These are phyloP conservation scores for Andrena cerasifolii DNA, from an alignment of 1,140 invertebrate genomes.

Conservation along the genomic window DNA sequence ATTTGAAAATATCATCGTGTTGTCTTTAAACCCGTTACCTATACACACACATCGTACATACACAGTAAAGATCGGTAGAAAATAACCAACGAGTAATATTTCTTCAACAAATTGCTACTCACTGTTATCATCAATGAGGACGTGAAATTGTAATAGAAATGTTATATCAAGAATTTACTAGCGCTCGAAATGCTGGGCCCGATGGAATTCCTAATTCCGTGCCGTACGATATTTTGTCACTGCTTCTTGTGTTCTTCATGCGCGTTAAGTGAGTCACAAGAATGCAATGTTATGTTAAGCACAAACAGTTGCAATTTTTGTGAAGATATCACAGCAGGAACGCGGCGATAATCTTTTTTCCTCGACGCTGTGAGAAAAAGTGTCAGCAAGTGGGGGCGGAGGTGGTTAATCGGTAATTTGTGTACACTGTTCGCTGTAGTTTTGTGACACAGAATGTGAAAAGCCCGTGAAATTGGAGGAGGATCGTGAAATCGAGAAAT, in stretches of 20 bases:
- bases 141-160: not conserved
- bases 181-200: not conserved
- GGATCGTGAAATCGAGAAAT: conserved; percentile 4
- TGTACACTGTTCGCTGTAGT: conserved; percentile 52
- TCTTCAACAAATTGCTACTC: not conserved
- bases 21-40: not conserved
- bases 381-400: conserved; percentile 57
- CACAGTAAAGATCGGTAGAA: not conserved
- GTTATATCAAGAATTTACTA: conserved; percentile 8
- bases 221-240: not conserved
- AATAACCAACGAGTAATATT: not conserved
- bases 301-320: conserved; percentile 37
- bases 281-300: conserved; percentile 30
- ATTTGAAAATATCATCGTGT: not conserved
- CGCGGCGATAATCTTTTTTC: conserved; percentile 11
- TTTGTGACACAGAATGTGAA: conserved; percentile 49
- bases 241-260: not conserved
- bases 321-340: conserved; percentile 2
- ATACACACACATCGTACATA: not conserved
- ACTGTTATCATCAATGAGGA: not conserved
- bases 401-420: conserved; percentile 55
- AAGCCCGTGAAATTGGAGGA: conserved; percentile 36
- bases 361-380: conserved; percentile 18
- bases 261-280: conserved; percentile 3
- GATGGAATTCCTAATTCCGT: not conserved